phyloP scores from a whole-genome alignment of 92 coral and sea anemone genomes.

The Zoanthus sansibaricus region DNA sequence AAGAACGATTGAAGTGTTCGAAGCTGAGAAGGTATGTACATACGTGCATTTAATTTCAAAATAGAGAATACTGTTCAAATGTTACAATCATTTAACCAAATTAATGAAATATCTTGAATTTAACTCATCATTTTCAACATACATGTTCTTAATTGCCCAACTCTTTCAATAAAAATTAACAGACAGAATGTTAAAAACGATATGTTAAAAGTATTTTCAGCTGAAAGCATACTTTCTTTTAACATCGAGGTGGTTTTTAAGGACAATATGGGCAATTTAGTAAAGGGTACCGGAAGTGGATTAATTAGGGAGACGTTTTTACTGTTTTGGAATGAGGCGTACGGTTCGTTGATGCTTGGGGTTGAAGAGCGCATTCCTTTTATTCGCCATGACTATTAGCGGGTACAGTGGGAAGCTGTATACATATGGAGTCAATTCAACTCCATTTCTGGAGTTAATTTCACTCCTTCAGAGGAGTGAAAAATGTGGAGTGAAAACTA shows the following conservation, averaged over 20 bases:
- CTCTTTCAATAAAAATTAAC: background rate
- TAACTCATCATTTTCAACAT: background rate
- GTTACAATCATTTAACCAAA: background rate
- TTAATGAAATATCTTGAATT: no score
- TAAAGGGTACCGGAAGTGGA: constrained; percentile 26
- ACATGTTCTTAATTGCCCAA: background rate
- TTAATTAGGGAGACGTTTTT: constrained; percentile 5
- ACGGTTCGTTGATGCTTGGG: constrained; percentile 38
- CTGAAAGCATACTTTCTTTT: background rate
- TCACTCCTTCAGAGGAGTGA: no score
- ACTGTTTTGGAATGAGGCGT: constrained; percentile 27
- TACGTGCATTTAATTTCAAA: background rate
- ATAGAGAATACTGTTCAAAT: background rate
- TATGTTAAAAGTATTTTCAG: constrained; percentile 10
- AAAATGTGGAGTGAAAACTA: no score
- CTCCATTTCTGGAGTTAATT: no score
- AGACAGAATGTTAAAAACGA: background rate
- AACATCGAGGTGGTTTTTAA: constrained; percentile 12
- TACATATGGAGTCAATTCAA: no score
- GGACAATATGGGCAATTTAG: constrained; percentile 21
- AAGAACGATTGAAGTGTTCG: constrained; percentile 29
- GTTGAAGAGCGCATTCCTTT: constrained; percentile 29
- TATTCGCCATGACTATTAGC: constrained; percentile 55
- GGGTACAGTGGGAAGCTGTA: constrained; percentile 53
- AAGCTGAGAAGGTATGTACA: constrained; percentile 22